Evolutionary conservation across 1,140 invertebrate genomes (phyloP), one percentile per base, ranked within the genome.

Genomic region (Andricus grossulariae): DNA sequence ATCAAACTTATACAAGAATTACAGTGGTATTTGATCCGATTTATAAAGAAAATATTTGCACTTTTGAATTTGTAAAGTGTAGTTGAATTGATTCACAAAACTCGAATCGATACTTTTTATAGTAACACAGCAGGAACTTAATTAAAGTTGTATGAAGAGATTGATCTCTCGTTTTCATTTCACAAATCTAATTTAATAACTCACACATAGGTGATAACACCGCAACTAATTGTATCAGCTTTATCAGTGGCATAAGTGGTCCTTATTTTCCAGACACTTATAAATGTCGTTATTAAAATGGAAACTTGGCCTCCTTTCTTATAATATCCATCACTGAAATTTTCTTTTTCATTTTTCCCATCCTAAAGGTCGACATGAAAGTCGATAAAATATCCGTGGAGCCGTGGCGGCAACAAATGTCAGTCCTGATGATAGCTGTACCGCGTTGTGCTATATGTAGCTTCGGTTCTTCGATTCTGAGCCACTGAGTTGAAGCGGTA

Each of bases 331-430:
- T 21, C 19, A 12, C 21, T 32, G 25, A 25, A 21, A 57, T 13
- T 39, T 60, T 39, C 13, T 21, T 32, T 1, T 4, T 60, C 2
- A 1, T 21, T 32, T 60, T 12, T 39, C 21, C 57, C 15, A 60
- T 60, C 16, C 25, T 25, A 60, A 60, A 60, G 57, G 57, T 60
- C 57, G 57, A 60, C 21, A 5, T 13, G 5, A 60, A 60, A 15
- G 57, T 60, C 57, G 57, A 60, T 60, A 60, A 60, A 60, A 60
- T 60, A 60, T 39, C 57, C 21, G 21, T 32, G 15, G 5, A 60
- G 57, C 57, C 21, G 19, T 60, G 25, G 57, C 21, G 21, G 21
- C 57, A 60, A 60, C 57, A 60, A 60, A 60, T 60, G 57, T 60
- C 57, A 60, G 19, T 60, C 21, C 57, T 54, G n/a, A 54, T 54